A percentile compares a stretch with the other conserved stretches of the same genome.
phyloP scores from a whole-genome alignment of 2,797 vertebrate genomes.

The Enteromius paludinosus region DNA sequence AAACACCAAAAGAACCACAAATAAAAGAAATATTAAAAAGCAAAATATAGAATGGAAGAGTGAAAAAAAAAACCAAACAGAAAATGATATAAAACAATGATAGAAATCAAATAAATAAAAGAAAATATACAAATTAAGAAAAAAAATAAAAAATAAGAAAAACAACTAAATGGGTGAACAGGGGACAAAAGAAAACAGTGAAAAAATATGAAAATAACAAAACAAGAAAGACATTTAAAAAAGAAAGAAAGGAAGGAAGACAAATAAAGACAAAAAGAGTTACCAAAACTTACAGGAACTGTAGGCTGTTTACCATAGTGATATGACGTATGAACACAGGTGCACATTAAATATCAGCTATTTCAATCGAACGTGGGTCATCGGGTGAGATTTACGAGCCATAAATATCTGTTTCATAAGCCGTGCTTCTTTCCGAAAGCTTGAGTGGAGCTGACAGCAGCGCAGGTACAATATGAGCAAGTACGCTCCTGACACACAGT shows the following conservation, averaged over 20 bases:
- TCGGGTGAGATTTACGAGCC: not conserved
- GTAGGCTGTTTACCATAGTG: too few relatives aligned
- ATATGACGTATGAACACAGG: not conserved
- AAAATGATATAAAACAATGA: too few relatives aligned
- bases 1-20: not conserved
- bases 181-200: accelerated
- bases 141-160: too few relatives aligned
- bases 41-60: too few relatives aligned
- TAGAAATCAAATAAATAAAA: not conserved
- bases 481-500: not conserved
- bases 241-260: too few relatives aligned
- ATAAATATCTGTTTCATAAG: not conserved
- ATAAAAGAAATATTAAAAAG: not conserved
- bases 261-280: too few relatives aligned
- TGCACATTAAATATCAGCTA: not conserved
- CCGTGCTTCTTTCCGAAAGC: not conserved
- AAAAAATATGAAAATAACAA: too few relatives aligned
- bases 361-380: not conserved
- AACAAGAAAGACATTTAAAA: too few relatives aligned
- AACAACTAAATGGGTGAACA: too few relatives aligned
- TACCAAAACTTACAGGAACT: too few relatives aligned
- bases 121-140: not conserved
- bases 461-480: not conserved
- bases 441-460: not conserved
- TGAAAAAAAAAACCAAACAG: too few relatives aligned